Percentiles rank a stretch among this genome's conserved stretches.
phyloP scores from a whole-genome alignment of 2,113 vertebrate genomes.

The Sardina pilchardus region DNA sequence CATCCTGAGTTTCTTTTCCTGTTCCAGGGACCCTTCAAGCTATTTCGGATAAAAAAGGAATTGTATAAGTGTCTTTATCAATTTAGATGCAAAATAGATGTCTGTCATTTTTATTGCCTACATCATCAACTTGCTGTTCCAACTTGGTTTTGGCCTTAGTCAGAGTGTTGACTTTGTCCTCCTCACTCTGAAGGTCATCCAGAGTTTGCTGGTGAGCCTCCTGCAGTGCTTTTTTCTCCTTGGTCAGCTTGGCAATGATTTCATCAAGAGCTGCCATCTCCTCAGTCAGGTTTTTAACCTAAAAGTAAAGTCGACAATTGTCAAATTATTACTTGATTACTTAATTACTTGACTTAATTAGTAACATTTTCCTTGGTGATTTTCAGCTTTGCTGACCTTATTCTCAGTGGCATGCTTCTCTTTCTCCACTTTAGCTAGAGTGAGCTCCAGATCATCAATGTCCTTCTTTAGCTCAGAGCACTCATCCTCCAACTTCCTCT shows the following conservation, averaged over 20 bases:
- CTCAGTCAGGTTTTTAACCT: slow-evolving; percentile 81
- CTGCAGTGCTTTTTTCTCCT: slow-evolving; percentile 80
- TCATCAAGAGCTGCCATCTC: slow-evolving; percentile 78
- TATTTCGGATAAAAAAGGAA: slow-evolving; percentile 34
- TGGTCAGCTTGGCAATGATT: slow-evolving; percentile 76
- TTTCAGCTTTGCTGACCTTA: slow-evolving; percentile 67
- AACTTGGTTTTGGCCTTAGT: slow-evolving; percentile 76
- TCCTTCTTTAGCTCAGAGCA: slow-evolving; percentile 82
- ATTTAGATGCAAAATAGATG: neutral
- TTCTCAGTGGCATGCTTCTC: slow-evolving; percentile 90
- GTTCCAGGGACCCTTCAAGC: slow-evolving; percentile 74
- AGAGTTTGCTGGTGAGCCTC: slow-evolving; percentile 79
- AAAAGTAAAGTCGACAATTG: slow-evolving; percentile 12
- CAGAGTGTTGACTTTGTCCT: slow-evolving; percentile 79
- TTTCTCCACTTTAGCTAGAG: slow-evolving; percentile 86
- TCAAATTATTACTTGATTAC: neutral
- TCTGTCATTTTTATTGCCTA: slow-evolving; percentile 40
- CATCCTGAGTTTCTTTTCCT: slow-evolving; percentile 76
- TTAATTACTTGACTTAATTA: too few relatives aligned
- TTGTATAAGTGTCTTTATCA: neutral
- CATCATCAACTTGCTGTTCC: slow-evolving; percentile 79
- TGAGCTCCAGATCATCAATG: slow-evolving; percentile 80
- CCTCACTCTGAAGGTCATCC: slow-evolving; percentile 79
- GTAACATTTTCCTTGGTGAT: too few relatives aligned
- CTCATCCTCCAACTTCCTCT: slow-evolving; percentile 81